phyloP scores from a whole-genome alignment of 1,140 invertebrate species.

The Conus ventricosus region DNA sequence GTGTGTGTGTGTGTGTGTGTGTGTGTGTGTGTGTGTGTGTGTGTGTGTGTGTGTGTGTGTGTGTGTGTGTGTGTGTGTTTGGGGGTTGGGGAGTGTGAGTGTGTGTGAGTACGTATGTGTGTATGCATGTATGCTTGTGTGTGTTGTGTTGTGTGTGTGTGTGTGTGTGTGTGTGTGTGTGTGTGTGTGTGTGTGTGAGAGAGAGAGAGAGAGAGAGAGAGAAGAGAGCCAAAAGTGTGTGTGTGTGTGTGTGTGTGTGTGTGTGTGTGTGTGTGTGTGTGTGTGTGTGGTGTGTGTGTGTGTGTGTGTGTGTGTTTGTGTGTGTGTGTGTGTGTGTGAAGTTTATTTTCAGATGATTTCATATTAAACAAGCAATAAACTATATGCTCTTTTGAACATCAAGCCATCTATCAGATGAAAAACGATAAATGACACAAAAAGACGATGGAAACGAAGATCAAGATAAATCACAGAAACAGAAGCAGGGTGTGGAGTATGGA shows the following conservation, averaged over 20 bases:
- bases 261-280: background rate
- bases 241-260: conserved; percentile 6
- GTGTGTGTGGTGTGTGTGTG: too few species aligned
- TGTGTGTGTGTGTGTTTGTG: background rate
- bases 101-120: background rate
- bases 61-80: background rate
- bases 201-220: too few species aligned
- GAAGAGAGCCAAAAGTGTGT: too few species aligned
- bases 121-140: background rate
- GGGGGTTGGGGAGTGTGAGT: background rate
- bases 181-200: too few species aligned
- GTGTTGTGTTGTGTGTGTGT: background rate
- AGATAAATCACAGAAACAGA: too few species aligned
- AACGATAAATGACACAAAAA: too few species aligned
- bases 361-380: too few species aligned
- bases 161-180: conserved; percentile 1
- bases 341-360: too few species aligned
- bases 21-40: background rate
- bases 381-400: too few species aligned
- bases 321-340: background rate
- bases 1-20: background rate
- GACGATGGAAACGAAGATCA: too few species aligned
- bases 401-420: too few species aligned
- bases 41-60: background rate
- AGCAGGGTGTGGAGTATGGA: too few species aligned